These are phyloP conservation scores for Jaculus jaculus DNA, from an alignment of 2,113 vertebrate species.

Conservation along the genomic window DNA sequence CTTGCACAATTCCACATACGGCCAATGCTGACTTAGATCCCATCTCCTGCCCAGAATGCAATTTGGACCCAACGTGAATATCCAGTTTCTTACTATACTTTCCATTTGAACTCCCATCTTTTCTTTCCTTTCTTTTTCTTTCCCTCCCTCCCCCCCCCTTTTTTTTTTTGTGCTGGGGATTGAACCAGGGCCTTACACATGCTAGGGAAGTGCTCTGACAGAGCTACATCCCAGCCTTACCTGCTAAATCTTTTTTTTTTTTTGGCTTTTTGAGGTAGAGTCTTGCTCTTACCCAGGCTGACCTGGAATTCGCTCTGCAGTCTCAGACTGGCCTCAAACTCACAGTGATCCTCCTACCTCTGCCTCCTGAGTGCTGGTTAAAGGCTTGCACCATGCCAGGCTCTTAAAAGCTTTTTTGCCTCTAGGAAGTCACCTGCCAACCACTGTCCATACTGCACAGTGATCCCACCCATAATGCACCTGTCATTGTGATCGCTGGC, in stretches of 20 bases:
- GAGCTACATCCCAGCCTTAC: neutral
- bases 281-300: too few species aligned
- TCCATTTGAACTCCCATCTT: neutral
- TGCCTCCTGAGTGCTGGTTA: too few species aligned
- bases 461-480: neutral
- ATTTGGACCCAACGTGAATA: slow-evolving; percentile 39
- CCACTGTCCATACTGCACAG: neutral
- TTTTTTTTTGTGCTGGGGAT: neutral
- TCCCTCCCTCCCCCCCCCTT: too few species aligned
- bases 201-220: neutral
- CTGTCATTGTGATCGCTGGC: neutral
- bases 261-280: too few species aligned
- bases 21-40: neutral
- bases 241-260: neutral
- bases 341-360: too few species aligned
- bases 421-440: neutral
- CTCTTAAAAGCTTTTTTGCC: neutral
- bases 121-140: too few species aligned
- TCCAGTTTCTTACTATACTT: slow-evolving; percentile 4
- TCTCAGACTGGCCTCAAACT: too few species aligned
- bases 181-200: neutral
- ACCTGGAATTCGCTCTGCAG: too few species aligned
- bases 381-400: too few species aligned
- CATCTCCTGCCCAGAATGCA: slow-evolving; percentile 40
- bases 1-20: slow-evolving; percentile 18